Evolutionary conservation across 2,113 vertebrate genomes (phyloP).

Genomic region (Chrysemys picta): DNA sequence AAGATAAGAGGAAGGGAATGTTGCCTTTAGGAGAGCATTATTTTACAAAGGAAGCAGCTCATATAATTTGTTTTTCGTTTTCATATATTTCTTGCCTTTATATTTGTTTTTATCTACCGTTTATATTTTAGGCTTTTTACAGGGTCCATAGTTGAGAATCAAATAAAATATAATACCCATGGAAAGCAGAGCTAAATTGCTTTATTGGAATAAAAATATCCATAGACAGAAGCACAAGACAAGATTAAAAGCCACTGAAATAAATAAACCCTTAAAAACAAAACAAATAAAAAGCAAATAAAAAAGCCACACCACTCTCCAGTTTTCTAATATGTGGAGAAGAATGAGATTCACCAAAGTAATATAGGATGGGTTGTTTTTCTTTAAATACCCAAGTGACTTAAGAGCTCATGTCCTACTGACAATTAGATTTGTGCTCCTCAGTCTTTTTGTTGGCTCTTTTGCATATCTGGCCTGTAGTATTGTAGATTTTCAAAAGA

Average conservation of each 20-base stretch:
- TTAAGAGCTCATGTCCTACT: not conserved
- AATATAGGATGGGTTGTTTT: fast-evolving
- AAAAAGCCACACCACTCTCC: not conserved
- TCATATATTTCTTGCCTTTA: not conserved
- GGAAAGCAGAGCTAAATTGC: not conserved
- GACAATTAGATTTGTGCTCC: not conserved
- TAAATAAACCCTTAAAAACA: not conserved
- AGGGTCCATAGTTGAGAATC: not conserved
- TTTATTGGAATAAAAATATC: not conserved
- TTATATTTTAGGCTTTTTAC: not conserved
- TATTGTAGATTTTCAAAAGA: not conserved
- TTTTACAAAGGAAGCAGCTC: not conserved
- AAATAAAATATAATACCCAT: not conserved
- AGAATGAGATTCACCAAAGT: not conserved
- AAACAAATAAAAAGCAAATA: not conserved
- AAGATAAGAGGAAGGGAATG: not conserved
- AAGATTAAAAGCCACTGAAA: not conserved
- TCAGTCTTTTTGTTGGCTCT: not conserved
- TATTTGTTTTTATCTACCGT: not conserved
- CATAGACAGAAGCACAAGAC: not conserved
- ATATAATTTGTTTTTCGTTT: not conserved
- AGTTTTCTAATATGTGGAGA: not conserved
- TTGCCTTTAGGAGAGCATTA: not conserved
- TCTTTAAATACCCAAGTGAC: not conserved
- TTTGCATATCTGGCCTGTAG: not conserved